Evolutionary conservation across 2,888 invertebrate genomes (phyloP).

Genomic region (Drosophila setosimentum): DNA sequence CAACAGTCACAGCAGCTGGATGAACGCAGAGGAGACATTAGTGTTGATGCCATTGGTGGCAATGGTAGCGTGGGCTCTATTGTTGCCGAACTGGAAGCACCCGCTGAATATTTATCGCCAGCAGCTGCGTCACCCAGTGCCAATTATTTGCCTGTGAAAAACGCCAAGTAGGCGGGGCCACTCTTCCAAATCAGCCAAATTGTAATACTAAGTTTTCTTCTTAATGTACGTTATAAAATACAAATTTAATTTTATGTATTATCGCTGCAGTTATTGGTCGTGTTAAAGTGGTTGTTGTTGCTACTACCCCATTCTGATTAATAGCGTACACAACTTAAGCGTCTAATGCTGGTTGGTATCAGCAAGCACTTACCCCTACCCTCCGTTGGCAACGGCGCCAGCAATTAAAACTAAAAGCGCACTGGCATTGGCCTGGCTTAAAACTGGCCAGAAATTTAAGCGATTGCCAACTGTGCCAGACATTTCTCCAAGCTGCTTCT

Average conservation of each 20-base stretch:
- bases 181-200: constrained; percentile 68
- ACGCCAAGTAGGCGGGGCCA: constrained; percentile 45
- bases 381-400: not conserved
- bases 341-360: constrained; percentile 55
- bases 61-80: constrained; percentile 24
- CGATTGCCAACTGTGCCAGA: constrained; percentile 14
- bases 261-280: constrained; percentile 26
- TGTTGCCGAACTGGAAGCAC: constrained; percentile 55
- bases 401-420: constrained; percentile 76
- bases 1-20: constrained; percentile 45
- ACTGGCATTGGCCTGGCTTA: constrained; percentile 53
- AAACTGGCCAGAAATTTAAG: constrained; percentile 49
- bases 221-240: constrained; percentile 61
- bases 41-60: constrained; percentile 40
- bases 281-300: not conserved
- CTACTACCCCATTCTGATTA: constrained; percentile 53
- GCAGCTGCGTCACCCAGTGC: constrained; percentile 42
- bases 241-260: constrained; percentile 69
- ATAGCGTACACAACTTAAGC: constrained; percentile 56
- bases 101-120: constrained; percentile 49
- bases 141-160: constrained; percentile 67
- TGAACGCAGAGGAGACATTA: constrained; percentile 52
- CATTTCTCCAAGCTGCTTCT: constrained; percentile 9
- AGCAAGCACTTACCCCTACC: constrained; percentile 45
- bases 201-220: constrained; percentile 55